A percentile compares a stretch with the other conserved stretches of the same genome.
These are phyloP conservation scores for Heterocephalus glaber DNA, from an alignment of 2,113 vertebrate species.

Conservation along the genomic window DNA sequence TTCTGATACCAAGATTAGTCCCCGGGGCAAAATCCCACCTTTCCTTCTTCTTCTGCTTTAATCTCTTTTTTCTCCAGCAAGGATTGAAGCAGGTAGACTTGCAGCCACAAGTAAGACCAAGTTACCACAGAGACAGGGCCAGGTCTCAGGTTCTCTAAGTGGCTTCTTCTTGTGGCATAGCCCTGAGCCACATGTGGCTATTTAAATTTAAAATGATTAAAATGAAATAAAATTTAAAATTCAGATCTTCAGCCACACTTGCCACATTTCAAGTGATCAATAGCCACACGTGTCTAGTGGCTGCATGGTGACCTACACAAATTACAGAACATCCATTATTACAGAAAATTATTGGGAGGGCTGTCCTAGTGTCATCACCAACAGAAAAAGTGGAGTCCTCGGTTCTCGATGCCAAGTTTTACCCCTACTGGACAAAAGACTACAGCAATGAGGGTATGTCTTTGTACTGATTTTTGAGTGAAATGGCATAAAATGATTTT, in stretches of 20 bases:
- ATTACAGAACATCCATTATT: no score
- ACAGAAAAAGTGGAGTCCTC: neutral
- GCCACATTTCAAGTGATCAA: neutral
- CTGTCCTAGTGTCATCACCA: neutral
- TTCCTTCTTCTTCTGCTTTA: neutral
- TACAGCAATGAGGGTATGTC: neutral
- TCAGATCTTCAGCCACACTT: neutral
- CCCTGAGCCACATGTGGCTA: neutral
- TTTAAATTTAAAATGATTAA: neutral
- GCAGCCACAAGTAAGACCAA: neutral
- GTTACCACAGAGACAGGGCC: neutral
- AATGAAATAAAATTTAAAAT: neutral
- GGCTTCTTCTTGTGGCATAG: neutral
- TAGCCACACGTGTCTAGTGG: neutral
- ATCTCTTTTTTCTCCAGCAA: neutral
- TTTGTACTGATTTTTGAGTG: neutral
- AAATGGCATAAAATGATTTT: neutral
- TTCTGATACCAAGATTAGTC: neutral
- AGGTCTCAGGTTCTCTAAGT: neutral
- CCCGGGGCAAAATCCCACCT: neutral
- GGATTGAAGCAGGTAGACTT: neutral
- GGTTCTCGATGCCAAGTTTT: neutral
- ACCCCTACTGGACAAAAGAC: no score
- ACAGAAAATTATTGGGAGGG: neutral
- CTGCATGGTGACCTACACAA: neutral